Percentiles rank a stretch among this genome's conserved stretches.
These are phyloP conservation scores for Oreohelix idahoensis DNA, from an alignment of 1,140 invertebrate genomes.

Conservation along the genomic window DNA sequence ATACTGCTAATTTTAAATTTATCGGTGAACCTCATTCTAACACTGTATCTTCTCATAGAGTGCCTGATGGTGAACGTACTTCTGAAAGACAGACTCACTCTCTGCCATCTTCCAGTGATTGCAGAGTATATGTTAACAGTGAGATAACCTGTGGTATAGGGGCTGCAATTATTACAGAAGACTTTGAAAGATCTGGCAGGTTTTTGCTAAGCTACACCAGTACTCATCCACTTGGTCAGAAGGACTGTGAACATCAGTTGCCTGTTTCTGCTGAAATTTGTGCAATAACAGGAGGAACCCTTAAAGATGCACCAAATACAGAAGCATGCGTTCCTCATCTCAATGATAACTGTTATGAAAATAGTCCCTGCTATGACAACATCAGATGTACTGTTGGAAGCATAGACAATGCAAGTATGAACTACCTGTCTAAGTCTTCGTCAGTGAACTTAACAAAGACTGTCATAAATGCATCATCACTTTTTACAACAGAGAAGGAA, in stretches of 20 bases:
- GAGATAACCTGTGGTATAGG: neutral
- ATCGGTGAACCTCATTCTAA: neutral
- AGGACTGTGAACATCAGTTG: constrained; percentile 6
- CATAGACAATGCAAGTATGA: neutral
- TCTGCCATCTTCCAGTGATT: neutral
- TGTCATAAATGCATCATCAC: neutral
- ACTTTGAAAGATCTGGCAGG: neutral
- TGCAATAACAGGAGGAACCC: constrained; percentile 29
- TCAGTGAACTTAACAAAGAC: neutral
- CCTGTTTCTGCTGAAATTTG: constrained; percentile 20
- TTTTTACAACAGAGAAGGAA: neutral
- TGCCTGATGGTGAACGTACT: neutral
- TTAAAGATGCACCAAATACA: neutral
- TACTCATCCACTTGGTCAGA: neutral
- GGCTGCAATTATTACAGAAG: constrained; percentile 11
- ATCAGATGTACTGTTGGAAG: neutral
- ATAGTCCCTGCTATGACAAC: constrained; percentile 33
- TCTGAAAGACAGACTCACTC: neutral
- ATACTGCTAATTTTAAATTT: neutral
- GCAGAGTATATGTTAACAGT: neutral
- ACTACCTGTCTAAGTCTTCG: constrained; percentile 12
- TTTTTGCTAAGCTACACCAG: neutral
- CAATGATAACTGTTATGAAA: constrained; percentile 32
- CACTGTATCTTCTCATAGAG: neutral
- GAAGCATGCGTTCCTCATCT: too few relatives aligned